A percentile compares a stretch with the other conserved stretches of the same genome.
These are phyloP conservation scores for Neogobius melanostomus DNA, from an alignment of 2,113 vertebrate genomes.

Conservation along the genomic window DNA sequence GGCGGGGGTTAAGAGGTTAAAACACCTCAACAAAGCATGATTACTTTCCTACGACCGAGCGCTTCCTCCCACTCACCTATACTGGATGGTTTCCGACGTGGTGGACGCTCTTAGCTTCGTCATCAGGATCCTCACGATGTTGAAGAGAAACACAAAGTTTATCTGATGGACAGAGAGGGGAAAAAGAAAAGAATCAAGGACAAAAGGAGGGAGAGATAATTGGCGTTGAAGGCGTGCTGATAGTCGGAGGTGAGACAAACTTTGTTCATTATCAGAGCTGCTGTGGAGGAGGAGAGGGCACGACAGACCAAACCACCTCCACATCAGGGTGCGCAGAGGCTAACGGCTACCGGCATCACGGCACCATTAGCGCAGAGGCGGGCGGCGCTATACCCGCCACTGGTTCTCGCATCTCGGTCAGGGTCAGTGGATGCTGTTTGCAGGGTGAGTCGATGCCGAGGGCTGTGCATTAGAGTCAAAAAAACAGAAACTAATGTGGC, in stretches of 20 bases:
- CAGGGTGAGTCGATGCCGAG: no score
- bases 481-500: not conserved
- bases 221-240: slow-evolving; percentile 8
- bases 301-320: slow-evolving; percentile 14
- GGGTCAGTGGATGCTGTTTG: no score
- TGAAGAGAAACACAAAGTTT: slow-evolving; percentile 98
- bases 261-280: slow-evolving; percentile 20
- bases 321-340: not conserved
- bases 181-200: not conserved
- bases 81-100: slow-evolving; percentile 96
- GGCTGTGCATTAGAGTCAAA: not conserved
- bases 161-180: slow-evolving; percentile 75
- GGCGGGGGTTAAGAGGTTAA: no score
- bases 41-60: no score
- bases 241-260: slow-evolving; percentile 1
- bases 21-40: no score
- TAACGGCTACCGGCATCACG: not conserved
- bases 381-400: no score
- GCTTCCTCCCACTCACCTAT: slow-evolving; percentile 80
- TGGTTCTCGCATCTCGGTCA: no score
- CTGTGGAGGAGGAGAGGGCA: slow-evolving; percentile 5
- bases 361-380: slow-evolving; percentile 3
- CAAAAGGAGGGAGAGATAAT: not conserved
- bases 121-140: slow-evolving; percentile 98
- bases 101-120: slow-evolving; percentile 95